Evolutionary conservation across 1,140 invertebrate species (phyloP).

Genomic region (Drosophila busckii): DNA sequence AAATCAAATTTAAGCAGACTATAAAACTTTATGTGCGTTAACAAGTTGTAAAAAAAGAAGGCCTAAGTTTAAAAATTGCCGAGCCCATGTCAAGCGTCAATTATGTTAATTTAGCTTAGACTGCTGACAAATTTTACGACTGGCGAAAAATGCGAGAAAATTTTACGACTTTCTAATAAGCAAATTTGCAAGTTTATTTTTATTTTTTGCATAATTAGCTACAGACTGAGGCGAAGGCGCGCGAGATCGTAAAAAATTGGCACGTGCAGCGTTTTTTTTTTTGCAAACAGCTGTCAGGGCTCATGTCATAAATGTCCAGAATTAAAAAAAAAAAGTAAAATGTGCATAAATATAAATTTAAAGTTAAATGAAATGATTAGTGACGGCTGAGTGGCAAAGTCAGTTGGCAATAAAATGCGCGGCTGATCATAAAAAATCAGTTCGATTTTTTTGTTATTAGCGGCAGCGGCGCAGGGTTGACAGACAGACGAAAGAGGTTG

Average conservation of each 20-base stretch:
- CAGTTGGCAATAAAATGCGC: constrained; percentile 54
- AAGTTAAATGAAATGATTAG: constrained; percentile 73
- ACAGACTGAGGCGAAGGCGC: constrained; percentile 22
- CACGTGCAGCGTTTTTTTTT: constrained; percentile 42
- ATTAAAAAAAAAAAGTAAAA: constrained; percentile 26
- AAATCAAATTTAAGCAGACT: constrained; percentile 22
- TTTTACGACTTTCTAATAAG: constrained; percentile 72
- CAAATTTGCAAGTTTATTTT: constrained; percentile 61
- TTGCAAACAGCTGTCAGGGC: constrained; percentile 44
- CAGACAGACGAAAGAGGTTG: background rate
- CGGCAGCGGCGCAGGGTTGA: constrained; percentile 63
- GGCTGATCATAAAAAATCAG: constrained; percentile 41
- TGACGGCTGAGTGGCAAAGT: constrained; percentile 50
- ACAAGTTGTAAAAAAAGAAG: constrained; percentile 29
- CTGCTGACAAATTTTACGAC: constrained; percentile 53
- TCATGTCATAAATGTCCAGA: constrained; percentile 58
- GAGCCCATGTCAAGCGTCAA: constrained; percentile 13
- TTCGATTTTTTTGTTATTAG: constrained; percentile 59
- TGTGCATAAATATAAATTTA: constrained; percentile 67
- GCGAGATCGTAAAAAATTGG: constrained; percentile 49
- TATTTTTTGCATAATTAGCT: constrained; percentile 65
- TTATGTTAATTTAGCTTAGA: constrained; percentile 35
- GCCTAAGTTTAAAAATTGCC: constrained; percentile 13
- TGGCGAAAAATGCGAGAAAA: constrained; percentile 39
- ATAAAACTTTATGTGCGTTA: constrained; percentile 24